Conservation (phyloP, 2,888 invertebrate genomes). For the Rotaria magnacalcarata region DNA sequence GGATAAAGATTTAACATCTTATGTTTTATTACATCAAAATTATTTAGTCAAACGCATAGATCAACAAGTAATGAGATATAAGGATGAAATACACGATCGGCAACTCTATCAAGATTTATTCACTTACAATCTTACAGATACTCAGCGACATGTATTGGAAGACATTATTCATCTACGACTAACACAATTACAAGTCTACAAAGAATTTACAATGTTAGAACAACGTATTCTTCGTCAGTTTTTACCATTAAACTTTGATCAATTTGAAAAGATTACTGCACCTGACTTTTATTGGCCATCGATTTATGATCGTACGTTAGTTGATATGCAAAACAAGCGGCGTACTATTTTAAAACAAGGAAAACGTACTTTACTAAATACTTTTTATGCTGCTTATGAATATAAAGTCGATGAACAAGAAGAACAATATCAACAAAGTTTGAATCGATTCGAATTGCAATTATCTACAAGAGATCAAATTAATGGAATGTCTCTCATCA, state of each 20-base stretch:
- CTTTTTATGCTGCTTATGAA: not conserved
- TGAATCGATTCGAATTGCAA: not conserved
- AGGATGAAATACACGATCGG: not conserved
- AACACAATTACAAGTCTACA: not conserved
- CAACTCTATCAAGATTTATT: too few species aligned
- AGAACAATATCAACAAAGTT: not conserved
- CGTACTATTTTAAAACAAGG: not conserved
- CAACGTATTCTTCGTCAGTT: not conserved
- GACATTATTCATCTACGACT: not conserved
- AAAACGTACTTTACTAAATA: not conserved
- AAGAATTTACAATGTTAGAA: not conserved
- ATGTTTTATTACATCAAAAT: not conserved
- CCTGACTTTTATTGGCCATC: not conserved
- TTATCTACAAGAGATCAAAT: not conserved
- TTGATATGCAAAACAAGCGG: not conserved
- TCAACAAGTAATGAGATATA: not conserved
- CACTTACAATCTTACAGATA: too few species aligned
- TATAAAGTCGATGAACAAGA: not conserved
- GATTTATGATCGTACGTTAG: not conserved
- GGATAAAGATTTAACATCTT: not conserved
- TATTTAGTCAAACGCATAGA: not conserved
- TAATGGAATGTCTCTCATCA: not conserved
- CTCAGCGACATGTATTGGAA: not conserved
- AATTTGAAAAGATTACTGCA: not conserved
- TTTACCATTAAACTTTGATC: not conserved